Evolutionary conservation across 2,797 vertebrate species (phyloP).

Genomic region (Hemibagrus guttatus): DNA sequence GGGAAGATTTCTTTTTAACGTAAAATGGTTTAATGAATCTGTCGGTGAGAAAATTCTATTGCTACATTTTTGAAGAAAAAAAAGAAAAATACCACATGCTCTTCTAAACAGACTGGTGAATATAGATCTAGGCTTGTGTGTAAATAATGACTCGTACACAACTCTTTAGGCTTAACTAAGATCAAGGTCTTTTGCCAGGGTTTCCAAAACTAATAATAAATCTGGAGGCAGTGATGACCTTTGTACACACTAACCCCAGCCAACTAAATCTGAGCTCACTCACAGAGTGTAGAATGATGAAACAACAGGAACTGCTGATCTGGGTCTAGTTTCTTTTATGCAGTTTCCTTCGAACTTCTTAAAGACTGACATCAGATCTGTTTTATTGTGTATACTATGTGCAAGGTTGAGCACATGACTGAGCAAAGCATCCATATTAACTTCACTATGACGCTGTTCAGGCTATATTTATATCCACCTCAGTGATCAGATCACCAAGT

Average conservation of each 20-base stretch:
- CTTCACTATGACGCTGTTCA: not conserved
- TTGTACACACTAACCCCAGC: constrained; percentile 55
- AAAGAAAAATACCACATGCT: not conserved
- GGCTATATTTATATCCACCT: not conserved
- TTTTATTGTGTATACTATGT: not conserved
- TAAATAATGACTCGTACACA: not conserved
- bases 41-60: not conserved
- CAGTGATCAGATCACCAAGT: not conserved
- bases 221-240: constrained; percentile 35
- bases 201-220: constrained; percentile 42
- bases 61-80: not conserved
- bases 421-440: not conserved
- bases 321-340: not conserved
- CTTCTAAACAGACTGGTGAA: not conserved
- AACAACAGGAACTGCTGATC: constrained; percentile 17
- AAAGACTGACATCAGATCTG: not conserved
- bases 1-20: not conserved
- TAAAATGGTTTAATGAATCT: not conserved
- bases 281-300: constrained; percentile 19
- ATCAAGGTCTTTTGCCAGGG: constrained; percentile 18
- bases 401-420: not conserved
- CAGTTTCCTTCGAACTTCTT: not conserved
- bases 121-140: not conserved
- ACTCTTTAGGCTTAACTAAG: constrained; percentile 19
- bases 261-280: constrained; percentile 8